Evolutionary conservation across 2,113 vertebrate genomes (phyloP), one percentile per base, ranked within the genome.

Genomic region (Xiphophorus maculatus): DNA sequence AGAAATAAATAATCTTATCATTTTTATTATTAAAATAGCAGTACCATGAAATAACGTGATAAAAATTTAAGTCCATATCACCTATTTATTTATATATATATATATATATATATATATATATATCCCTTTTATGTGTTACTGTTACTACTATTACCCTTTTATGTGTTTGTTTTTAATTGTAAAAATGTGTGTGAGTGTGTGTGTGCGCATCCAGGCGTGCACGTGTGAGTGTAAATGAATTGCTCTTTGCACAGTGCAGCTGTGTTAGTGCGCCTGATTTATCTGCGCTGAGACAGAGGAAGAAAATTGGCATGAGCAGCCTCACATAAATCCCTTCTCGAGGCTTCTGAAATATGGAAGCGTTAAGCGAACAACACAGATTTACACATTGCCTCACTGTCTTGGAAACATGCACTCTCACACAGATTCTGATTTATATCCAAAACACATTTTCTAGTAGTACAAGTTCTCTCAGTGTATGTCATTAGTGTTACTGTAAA

Each of bases 341-440:
- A 90, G 90, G 85, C 87, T 79, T 71, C 88, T 92, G 90, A 93
- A 91, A 93, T 93, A 93, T 92, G 88, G 90, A 87, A 82, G 87
- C 91, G 91, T 90, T 93, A 92, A 87, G 87, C 80, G 77, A 86
- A 86, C 85, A 83, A 90, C 90, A 81, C 84, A 88, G 90, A 93
- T 93, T 93, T 92, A 93, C 90, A 92, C 91, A 84, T 88, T 70
- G 71, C 82, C 83, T 84, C 82, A 81, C 71, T 86, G 84, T 85
- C 85, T 81, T 69, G 84, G 77, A 88, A 63, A 71, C 82, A 5
- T 80, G 28, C 73, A 73, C 75, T 30, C 61, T 42, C 44, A 48
- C 76, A 63, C 42, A 74, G 78, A 86, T 71, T 63, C 66, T 25
- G 63, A 82, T 84, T 80, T 79, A 77, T 79, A 80, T 81, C 48